Percentiles rank a stretch among this genome's conserved stretches.
Evolutionary conservation across 2,113 vertebrate genomes (phyloP).

Genomic region (Tupaia tana): DNA sequence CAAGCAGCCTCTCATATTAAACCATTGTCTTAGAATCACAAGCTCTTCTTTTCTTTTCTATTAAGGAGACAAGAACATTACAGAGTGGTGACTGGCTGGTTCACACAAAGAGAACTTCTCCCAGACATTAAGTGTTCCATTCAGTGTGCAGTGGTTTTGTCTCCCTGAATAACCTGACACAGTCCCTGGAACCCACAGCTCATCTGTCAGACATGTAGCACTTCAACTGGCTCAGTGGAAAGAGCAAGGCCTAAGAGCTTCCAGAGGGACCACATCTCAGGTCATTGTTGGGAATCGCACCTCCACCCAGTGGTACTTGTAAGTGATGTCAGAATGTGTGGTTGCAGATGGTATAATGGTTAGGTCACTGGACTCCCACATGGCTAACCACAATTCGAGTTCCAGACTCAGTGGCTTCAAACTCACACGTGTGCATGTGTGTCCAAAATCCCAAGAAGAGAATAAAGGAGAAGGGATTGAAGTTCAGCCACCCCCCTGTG

Average conservation of each 20-base stretch:
- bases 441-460: too few species aligned
- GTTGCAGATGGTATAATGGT: too few species aligned
- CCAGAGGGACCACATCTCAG: neutral
- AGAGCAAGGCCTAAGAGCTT: neutral
- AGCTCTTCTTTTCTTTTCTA: neutral
- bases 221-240: neutral
- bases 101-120: neutral
- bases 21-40: neutral
- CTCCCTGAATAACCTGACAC: neutral
- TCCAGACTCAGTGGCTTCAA: too few species aligned
- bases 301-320: neutral
- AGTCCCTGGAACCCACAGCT: neutral
- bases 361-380: too few species aligned
- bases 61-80: neutral
- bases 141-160: neutral
- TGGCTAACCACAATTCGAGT: too few species aligned
- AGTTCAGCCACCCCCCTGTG: too few species aligned
- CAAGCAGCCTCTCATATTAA: neutral
- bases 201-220: neutral
- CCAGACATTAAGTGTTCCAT: neutral
- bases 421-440: too few species aligned
- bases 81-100: neutral
- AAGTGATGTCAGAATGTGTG: neutral
- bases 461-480: too few species aligned
- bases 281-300: neutral